These are phyloP conservation scores for Xenotilapia longispinis DNA, from an alignment of 2,113 vertebrate genomes.

Conservation along the genomic window DNA sequence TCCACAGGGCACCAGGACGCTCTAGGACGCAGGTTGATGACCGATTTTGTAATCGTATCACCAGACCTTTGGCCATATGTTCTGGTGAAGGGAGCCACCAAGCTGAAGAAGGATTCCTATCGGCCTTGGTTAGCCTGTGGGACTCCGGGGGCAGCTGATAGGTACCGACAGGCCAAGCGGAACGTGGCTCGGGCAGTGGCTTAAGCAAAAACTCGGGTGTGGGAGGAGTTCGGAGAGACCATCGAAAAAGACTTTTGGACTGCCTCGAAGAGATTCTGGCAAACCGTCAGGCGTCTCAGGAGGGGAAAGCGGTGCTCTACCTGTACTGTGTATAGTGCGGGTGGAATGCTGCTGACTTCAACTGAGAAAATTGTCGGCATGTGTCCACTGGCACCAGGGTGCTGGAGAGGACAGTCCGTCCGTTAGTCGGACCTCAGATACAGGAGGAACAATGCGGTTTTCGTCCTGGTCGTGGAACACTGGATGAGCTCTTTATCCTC, in stretches of 20 bases:
- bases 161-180: not conserved
- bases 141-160: not conserved
- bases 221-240: not conserved
- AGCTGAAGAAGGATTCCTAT: not conserved
- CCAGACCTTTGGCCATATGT: not conserved
- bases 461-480: not conserved
- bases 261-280: not conserved
- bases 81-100: not conserved
- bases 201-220: not conserved
- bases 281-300: fast-evolving
- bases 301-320: not conserved
- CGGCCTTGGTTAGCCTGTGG: not conserved
- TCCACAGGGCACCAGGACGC: not conserved
- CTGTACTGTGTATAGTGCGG: not conserved
- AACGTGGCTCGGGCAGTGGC: fast-evolving
- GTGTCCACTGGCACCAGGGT: not conserved
- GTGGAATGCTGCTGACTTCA: fast-evolving
- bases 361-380: not conserved
- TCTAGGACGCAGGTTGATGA: not conserved
- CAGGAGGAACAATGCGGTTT: not conserved
- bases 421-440: not conserved
- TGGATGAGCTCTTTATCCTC: not conserved
- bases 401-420: not conserved
- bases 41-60: not conserved
- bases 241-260: fast-evolving